phyloP scores from a whole-genome alignment of 2,888 invertebrate species.

The Heteromyza rotundicornis region DNA sequence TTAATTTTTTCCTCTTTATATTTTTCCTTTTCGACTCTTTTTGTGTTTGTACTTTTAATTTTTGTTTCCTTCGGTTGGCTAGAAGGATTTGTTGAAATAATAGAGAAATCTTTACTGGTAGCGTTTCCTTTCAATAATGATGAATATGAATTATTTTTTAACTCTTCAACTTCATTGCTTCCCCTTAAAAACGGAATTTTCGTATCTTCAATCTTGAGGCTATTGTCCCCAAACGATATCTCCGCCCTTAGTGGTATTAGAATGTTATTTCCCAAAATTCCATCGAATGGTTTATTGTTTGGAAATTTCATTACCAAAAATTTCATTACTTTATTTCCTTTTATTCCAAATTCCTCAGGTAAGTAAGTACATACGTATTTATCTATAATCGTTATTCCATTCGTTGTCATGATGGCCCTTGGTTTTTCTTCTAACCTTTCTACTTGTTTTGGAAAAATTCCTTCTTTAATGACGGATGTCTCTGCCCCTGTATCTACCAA shows the following conservation, averaged over 20 bases:
- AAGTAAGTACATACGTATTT: background rate
- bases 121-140: too few species aligned
- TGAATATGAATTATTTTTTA: too few species aligned
- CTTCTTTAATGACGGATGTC: background rate
- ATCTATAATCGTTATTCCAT: background rate
- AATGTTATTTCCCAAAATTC: background rate
- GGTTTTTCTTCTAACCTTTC: background rate
- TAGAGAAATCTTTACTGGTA: too few species aligned
- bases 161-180: too few species aligned
- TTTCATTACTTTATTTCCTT: background rate
- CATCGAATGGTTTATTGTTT: background rate
- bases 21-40: too few species aligned
- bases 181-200: background rate
- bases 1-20: too few species aligned
- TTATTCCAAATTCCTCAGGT: background rate
- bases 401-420: background rate
- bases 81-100: too few species aligned
- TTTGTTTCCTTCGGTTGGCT: too few species aligned
- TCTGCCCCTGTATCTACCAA: background rate
- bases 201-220: too few species aligned
- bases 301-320: background rate
- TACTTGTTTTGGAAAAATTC: background rate
- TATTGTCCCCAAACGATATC: background rate
- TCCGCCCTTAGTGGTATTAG: background rate
- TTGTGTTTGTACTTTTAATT: too few species aligned